Percentiles rank a stretch among this genome's conserved stretches.
Evolutionary conservation across 2,888 invertebrate genomes (phyloP).

Genomic region (Eurytoma californica): DNA sequence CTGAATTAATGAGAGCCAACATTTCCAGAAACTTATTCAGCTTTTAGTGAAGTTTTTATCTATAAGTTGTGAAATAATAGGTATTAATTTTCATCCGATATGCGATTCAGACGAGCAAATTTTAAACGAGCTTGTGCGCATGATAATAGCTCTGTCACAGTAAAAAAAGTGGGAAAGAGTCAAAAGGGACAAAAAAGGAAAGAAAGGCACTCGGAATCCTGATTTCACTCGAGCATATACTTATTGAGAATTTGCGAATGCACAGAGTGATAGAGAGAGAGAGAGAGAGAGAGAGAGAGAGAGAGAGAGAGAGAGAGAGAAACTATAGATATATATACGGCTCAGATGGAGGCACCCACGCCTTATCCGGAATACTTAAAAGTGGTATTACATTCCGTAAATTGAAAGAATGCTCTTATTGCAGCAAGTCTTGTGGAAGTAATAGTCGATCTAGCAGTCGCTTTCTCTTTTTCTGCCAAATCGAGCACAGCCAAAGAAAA

Average conservation of each 20-base stretch:
- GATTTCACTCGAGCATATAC: constrained; percentile 49
- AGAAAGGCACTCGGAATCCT: background rate
- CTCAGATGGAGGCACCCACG: background rate
- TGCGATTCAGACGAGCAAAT: too few species aligned
- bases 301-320: constrained; percentile 43
- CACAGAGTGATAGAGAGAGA: constrained; percentile 40
- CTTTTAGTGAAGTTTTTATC: too few species aligned
- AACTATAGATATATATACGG: too few species aligned
- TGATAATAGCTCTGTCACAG: too few species aligned
- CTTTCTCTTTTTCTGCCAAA: constrained; percentile 41
- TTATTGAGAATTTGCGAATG: constrained; percentile 43
- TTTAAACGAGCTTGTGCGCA: too few species aligned
- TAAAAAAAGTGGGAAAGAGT: too few species aligned
- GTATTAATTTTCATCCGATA: too few species aligned
- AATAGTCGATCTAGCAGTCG: constrained; percentile 41
- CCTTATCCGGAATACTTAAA: constrained; percentile 51
- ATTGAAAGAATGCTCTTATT: constrained; percentile 57
- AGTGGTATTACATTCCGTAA: constrained; percentile 54
- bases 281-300: constrained; percentile 38
- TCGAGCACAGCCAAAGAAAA: constrained; percentile 33
- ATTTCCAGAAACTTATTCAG: too few species aligned
- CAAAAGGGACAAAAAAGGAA: background rate
- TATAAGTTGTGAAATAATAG: too few species aligned
- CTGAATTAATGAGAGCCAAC: too few species aligned
- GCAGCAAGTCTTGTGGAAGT: constrained; percentile 53